Percentiles rank a stretch among this genome's conserved stretches.
phyloP scores from a whole-genome alignment of 2,797 vertebrate species.

The Thalassophryne amazonica region DNA sequence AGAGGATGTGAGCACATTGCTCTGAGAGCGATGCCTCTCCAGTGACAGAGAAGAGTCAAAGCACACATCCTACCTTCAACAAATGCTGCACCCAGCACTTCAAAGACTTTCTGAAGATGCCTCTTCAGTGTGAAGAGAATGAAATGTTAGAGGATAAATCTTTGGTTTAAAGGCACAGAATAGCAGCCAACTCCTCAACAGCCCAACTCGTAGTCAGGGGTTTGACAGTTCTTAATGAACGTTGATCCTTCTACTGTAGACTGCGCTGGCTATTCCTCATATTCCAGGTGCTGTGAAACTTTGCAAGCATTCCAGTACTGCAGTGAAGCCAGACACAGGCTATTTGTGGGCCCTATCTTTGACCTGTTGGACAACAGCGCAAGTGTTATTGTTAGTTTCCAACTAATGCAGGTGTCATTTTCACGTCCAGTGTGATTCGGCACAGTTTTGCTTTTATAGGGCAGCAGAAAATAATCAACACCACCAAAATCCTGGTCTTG shows the following conservation, averaged over 20 bases:
- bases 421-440: no score
- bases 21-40: slow-evolving; percentile 2
- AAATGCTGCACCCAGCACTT: neutral
- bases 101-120: neutral
- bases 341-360: no score
- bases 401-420: no score
- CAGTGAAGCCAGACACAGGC: neutral
- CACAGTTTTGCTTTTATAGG: no score
- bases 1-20: slow-evolving; percentile 17
- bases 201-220: neutral
- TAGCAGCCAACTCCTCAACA: neutral
- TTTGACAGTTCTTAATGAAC: neutral
- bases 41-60: slow-evolving; percentile 19
- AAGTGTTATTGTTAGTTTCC: no score
- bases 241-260: neutral
- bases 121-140: neutral
- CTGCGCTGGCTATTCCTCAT: neutral
- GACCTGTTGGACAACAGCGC: no score
- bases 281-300: neutral
- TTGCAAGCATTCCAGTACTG: neutral
- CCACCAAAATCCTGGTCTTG: no score
- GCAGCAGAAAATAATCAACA: no score
- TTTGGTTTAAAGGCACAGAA: neutral
- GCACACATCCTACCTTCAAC: slow-evolving; percentile 10
- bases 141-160: neutral